These are phyloP conservation scores for Chiloscyllium plagiosum DNA, from an alignment of 2,113 vertebrate genomes.

Conservation along the genomic window DNA sequence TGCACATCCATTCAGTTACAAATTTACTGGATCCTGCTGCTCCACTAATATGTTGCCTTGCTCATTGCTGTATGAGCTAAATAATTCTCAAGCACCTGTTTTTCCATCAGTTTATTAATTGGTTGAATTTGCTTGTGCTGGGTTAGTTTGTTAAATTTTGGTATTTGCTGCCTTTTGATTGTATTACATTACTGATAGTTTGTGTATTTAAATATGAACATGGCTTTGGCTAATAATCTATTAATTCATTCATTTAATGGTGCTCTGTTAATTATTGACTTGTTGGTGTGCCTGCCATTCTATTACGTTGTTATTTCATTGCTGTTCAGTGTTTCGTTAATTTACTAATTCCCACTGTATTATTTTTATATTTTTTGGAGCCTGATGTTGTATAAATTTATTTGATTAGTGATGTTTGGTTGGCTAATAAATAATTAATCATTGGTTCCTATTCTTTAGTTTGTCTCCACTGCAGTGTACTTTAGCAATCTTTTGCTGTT, in stretches of 20 bases:
- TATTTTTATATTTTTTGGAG: no score
- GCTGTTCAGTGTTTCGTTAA: background rate
- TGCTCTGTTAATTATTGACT: background rate
- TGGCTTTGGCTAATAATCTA: background rate
- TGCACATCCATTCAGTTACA: no score
- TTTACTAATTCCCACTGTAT: no score
- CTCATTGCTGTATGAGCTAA: no score
- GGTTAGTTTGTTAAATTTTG: background rate
- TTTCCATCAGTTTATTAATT: background rate
- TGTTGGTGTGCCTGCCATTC: background rate
- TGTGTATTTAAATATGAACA: background rate
- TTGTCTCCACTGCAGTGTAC: background rate
- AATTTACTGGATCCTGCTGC: no score
- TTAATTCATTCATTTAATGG: background rate
- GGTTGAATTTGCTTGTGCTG: background rate
- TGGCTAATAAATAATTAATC: background rate
- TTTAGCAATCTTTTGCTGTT: background rate
- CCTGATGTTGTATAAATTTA: background rate
- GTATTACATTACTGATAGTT: background rate
- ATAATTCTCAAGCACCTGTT: no score
- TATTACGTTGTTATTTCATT: background rate
- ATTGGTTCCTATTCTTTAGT: background rate
- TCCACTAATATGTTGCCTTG: no score
- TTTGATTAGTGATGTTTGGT: background rate
- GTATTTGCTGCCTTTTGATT: background rate